Percentiles rank a stretch among this genome's conserved stretches.
phyloP scores from a whole-genome alignment of 1,140 invertebrate genomes.

The Cepaea nemoralis region DNA sequence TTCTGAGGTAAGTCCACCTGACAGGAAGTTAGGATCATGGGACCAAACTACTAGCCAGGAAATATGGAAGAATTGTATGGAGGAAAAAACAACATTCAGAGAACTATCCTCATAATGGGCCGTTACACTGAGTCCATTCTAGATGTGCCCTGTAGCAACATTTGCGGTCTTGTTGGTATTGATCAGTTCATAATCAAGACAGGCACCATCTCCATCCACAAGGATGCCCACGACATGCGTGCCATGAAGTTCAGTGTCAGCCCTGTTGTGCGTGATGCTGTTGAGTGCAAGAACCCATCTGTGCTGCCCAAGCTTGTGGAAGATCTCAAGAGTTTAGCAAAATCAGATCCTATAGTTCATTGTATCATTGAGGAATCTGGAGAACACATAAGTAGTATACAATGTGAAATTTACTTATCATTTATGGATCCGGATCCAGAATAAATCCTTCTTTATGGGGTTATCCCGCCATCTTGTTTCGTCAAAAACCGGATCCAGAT shows the following conservation, averaged over 20 bases:
- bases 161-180: conserved; percentile 99
- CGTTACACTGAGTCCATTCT: conserved; percentile 99
- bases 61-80: conserved; percentile 99
- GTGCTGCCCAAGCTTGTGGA: conserved; percentile 99
- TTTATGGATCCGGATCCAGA: no score
- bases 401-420: conserved; percentile 96
- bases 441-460: no score
- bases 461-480: no score
- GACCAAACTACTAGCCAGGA: conserved; percentile 96
- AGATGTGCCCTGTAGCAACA: conserved; percentile 99
- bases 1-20: conserved; percentile 93
- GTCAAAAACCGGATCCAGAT: no score
- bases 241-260: conserved; percentile 92
- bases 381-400: conserved; percentile 99
- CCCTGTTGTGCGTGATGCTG: conserved; percentile 98
- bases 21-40: conserved; percentile 84
- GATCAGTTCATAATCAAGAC: conserved; percentile 99
- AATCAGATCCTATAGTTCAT: conserved; percentile 99
- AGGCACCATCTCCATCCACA: conserved; percentile 98
- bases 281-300: conserved; percentile 98
- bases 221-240: conserved; percentile 99
- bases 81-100: conserved; percentile 98
- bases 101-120: conserved; percentile 99
- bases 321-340: conserved; percentile 96
- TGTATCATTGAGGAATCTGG: conserved; percentile 95